Evolutionary conservation across 1,140 invertebrate genomes (phyloP).

Genomic region (Orius insidiosus): DNA sequence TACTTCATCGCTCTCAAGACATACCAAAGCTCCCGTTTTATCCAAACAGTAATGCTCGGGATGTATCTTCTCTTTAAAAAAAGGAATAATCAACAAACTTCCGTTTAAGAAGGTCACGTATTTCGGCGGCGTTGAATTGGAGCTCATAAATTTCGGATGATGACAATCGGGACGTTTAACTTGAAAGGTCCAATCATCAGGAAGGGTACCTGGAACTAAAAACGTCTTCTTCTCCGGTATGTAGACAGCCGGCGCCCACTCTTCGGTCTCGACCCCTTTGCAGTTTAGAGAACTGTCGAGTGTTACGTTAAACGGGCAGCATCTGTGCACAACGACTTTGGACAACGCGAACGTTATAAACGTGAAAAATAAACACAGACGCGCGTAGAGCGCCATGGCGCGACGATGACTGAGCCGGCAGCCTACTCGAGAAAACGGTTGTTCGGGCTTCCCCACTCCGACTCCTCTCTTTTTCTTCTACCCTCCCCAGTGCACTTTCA

Average conservation of each 20-base stretch:
- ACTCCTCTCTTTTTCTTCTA: too few relatives aligned
- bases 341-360: conserved; percentile 15
- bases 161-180: conserved; percentile 27
- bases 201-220: conserved; percentile 23
- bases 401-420: too few relatives aligned
- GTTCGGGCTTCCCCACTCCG: too few relatives aligned
- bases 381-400: too few relatives aligned
- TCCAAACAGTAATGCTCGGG: conserved; percentile 40
- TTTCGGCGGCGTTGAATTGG: conserved; percentile 18
- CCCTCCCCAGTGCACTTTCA: too few relatives aligned
- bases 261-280: conserved; percentile 12
- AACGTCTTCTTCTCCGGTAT: conserved; percentile 25
- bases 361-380: not conserved
- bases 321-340: conserved; percentile 29
- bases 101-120: conserved; percentile 35
- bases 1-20: conserved; percentile 27
- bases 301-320: conserved; percentile 26
- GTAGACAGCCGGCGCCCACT: conserved; percentile 34
- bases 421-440: too few relatives aligned
- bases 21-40: conserved; percentile 35
- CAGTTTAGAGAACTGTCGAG: conserved; percentile 21
- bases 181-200: conserved; percentile 29
- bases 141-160: conserved; percentile 2
- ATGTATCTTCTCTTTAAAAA: conserved; percentile 10
- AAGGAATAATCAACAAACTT: conserved; percentile 26